These are phyloP conservation scores for Torymus aiolomorphi DNA, from an alignment of 2,888 invertebrate genomes.

Conservation along the genomic window DNA sequence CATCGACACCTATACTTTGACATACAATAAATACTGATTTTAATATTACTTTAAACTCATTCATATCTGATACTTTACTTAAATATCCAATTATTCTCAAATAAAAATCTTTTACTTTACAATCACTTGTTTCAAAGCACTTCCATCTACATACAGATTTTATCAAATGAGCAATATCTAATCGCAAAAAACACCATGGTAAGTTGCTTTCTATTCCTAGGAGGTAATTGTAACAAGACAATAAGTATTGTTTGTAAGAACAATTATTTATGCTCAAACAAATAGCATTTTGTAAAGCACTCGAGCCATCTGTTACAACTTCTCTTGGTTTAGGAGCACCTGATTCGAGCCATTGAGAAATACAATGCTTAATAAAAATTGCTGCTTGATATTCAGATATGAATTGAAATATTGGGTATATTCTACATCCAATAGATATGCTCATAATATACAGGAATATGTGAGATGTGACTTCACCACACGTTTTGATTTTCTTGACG, in stretches of 20 bases:
- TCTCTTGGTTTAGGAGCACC: conserved; percentile 60
- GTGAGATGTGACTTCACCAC: background rate
- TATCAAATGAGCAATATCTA: too few species aligned
- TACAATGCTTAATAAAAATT: conserved; percentile 5
- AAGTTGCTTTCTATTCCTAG: background rate
- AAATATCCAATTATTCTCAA: too few species aligned
- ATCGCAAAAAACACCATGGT: background rate
- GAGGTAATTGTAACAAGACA: background rate
- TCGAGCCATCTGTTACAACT: conserved; percentile 57
- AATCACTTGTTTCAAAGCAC: too few species aligned
- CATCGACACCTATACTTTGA: too few species aligned
- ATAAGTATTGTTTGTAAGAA: background rate
- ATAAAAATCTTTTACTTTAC: too few species aligned
- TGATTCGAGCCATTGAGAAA: background rate
- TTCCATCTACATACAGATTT: too few species aligned
- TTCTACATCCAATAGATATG: conserved; percentile 10
- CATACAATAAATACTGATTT: too few species aligned
- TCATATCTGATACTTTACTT: too few species aligned
- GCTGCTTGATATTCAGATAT: conserved; percentile 20
- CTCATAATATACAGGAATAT: conserved; percentile 24
- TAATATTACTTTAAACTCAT: too few species aligned
- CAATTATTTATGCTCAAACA: conserved; percentile 19
- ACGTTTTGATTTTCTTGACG: conserved; percentile 16
- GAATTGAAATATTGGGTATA: conserved; percentile 23
- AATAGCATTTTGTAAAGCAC: conserved; percentile 58